A percentile compares a stretch with the other conserved stretches of the same genome.
These are phyloP conservation scores for Echinometra lucunter DNA, from an alignment of 53 echinoderm and acorn worm genomes.

Conservation along the genomic window DNA sequence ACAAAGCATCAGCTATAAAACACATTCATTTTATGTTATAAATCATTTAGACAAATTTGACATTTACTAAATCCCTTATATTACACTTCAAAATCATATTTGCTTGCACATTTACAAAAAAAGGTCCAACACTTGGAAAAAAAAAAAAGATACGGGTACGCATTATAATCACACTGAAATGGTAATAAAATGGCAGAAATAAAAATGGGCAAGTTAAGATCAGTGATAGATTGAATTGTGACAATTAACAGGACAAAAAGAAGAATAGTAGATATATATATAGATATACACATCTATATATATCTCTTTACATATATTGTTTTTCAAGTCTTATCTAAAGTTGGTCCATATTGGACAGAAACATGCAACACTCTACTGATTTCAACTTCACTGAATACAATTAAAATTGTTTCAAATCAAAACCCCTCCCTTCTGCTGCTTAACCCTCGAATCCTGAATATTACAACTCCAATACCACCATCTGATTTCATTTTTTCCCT, in stretches of 20 bases:
- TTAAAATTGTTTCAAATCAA: conserved; percentile 22
- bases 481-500: neutral
- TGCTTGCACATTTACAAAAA: neutral
- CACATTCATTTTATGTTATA: neutral
- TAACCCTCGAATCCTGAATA: neutral
- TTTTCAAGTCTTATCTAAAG: conserved; percentile 1
- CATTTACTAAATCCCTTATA: neutral
- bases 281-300: neutral
- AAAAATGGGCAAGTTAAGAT: neutral
- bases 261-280: conserved; percentile 4
- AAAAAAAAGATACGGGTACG: neutral
- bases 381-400: conserved; percentile 18
- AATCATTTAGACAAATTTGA: neutral
- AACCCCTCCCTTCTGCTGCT: neutral
- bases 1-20: no score
- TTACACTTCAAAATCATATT: neutral
- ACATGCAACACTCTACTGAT: conserved; percentile 46
- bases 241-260: conserved; percentile 8
- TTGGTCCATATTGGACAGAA: conserved; percentile 47
- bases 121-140: neutral
- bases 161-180: neutral
- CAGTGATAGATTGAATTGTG: neutral
- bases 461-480: neutral
- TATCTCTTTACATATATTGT: conserved; percentile 3
- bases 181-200: neutral